These are phyloP conservation scores for Campoletis sonorensis DNA, from an alignment of 1,140 invertebrate species.

Conservation along the genomic window DNA sequence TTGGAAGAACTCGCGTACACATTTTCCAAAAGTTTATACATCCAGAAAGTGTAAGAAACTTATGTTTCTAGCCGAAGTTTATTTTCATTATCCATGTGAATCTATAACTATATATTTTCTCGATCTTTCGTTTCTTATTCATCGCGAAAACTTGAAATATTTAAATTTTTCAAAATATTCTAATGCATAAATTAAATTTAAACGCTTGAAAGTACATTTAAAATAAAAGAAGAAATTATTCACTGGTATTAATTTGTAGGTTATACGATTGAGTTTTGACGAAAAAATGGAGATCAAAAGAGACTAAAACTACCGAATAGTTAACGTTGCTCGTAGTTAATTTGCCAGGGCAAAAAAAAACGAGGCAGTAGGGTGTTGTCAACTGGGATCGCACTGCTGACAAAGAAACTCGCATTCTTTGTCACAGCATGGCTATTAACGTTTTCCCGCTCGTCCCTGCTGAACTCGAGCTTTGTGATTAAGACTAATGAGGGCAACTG, in stretches of 20 bases:
- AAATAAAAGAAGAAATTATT: neutral
- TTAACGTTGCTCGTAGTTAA: conserved; percentile 12
- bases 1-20: neutral
- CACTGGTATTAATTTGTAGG: neutral
- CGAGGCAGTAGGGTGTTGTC: neutral
- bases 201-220: too few species aligned
- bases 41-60: neutral
- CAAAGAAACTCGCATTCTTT: conserved; percentile 33
- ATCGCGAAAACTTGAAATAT: too few species aligned
- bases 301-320: neutral
- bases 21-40: neutral
- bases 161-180: too few species aligned
- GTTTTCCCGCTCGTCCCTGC: neutral
- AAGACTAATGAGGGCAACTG: conserved; percentile 36
- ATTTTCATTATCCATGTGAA: too few species aligned
- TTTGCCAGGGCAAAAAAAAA: conserved; percentile 18
- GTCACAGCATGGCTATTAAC: conserved; percentile 16
- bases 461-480: conserved; percentile 32
- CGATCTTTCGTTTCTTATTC: too few species aligned
- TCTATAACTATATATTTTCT: too few species aligned
- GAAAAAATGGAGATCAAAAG: neutral
- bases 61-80: neutral
- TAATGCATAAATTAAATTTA: too few species aligned
- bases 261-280: neutral
- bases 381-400: conserved; percentile 6